Percentiles rank a stretch among this genome's conserved stretches.
Conservation (phyloP, 53 echinoderm and acorn worm species). For the Glandiceps talaboti region DNA sequence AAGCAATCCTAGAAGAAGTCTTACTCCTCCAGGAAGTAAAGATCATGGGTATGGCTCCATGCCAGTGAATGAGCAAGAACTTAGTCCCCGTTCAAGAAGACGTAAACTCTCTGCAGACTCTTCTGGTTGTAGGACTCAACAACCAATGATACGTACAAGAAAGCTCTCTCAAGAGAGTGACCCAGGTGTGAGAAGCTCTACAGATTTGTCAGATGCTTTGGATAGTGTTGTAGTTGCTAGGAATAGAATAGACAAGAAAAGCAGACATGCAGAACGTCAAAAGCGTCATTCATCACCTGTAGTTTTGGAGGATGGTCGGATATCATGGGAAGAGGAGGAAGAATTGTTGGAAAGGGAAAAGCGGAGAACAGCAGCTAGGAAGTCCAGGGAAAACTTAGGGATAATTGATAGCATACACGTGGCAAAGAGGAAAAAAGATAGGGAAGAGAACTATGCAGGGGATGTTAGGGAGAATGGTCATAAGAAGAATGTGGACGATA, state of each 20-base stretch:
- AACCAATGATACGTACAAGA: background rate
- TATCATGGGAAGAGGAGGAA: background rate
- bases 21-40: background rate
- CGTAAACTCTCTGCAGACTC: background rate
- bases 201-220: no score
- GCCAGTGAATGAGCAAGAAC: background rate
- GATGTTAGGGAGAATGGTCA: background rate
- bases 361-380: background rate
- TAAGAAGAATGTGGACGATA: background rate
- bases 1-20: background rate
- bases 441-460: background rate
- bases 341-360: background rate
- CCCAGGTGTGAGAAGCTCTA: no score
- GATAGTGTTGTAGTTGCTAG: background rate
- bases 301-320: background rate
- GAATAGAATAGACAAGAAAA: background rate
- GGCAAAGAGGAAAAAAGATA: background rate
- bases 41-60: background rate
- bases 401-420: background rate
- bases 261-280: background rate
- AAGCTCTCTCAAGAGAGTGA: background rate
- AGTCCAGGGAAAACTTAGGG: background rate
- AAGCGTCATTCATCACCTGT: background rate
- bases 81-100: background rate
- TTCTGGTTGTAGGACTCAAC: background rate